These are phyloP conservation scores for Magallana ariakensis DNA, from an alignment of 1,140 invertebrate genomes.

Conservation along the genomic window DNA sequence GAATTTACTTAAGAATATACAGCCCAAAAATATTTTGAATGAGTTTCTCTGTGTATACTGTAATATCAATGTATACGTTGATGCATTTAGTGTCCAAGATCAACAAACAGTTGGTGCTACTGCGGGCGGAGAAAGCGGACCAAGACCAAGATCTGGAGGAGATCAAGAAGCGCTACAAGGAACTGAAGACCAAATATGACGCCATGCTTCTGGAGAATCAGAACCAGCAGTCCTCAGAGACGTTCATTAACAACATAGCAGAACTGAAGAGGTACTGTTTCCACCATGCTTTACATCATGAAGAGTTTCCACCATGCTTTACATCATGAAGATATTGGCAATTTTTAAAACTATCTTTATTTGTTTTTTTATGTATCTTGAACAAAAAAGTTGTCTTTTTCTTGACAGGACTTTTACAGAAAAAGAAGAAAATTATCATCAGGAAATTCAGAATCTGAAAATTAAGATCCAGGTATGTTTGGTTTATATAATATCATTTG, in stretches of 20 bases:
- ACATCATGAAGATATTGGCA: background rate
- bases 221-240: constrained; percentile 64
- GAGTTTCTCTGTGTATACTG: too few relatives aligned
- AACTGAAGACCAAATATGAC: constrained; percentile 72
- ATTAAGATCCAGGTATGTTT: constrained; percentile 67
- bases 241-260: constrained; percentile 71
- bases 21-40: too few relatives aligned
- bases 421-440: constrained; percentile 65
- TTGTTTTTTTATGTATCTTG: too few relatives aligned
- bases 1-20: too few relatives aligned
- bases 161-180: constrained; percentile 58
- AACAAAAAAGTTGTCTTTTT: background rate
- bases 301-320: background rate
- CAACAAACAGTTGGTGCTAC: constrained; percentile 66
- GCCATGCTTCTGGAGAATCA: constrained; percentile 63
- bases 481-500: too few relatives aligned
- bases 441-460: constrained; percentile 66
- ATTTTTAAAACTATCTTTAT: too few relatives aligned
- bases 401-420: constrained; percentile 67
- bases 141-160: constrained; percentile 69
- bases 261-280: constrained; percentile 70
- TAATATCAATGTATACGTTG: too few relatives aligned
- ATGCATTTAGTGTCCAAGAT: constrained; percentile 67
- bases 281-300: too few relatives aligned
- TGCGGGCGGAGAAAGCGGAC: constrained; percentile 70